Evolutionary conservation across 1,140 invertebrate species (phyloP), one percentile per base, ranked within the genome.

Genomic region (Mizuhopecten yessoensis): DNA sequence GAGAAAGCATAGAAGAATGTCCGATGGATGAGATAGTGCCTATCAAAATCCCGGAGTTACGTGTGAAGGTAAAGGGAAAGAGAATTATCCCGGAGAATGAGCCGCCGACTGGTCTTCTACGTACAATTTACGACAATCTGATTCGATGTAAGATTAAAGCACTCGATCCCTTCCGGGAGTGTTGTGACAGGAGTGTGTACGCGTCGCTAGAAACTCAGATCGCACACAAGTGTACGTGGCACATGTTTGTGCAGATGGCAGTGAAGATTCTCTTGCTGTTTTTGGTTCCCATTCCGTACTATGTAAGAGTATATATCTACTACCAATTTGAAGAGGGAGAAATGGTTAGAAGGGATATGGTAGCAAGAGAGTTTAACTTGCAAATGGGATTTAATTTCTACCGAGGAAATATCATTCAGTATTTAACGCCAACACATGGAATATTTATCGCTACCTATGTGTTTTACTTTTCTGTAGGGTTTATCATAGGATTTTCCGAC

Each of bases 61-160:
- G 93, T 87, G 93, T 96, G 15, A 94, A 95, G 92, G 95, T 96
- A 33, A 95, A 96, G 92, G 95, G 95, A 20, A 96, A 96, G 86
- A 88, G 95, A 42, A 94, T 96, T 9, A 94, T 96, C 33, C 94
- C 95, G 15, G 95, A 95, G 34, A 95, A 95, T 42, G 95, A 95
- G 10, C 95, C 95, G 7, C 95, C 95, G 13, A 95, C 95, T 0
- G 95, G 95, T 0, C 86, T 96, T 0, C 49, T 96, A 10, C 89
- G 94, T 9, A 95, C 95, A 10, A 49, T 95, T 11, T 96, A 95
- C 75, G 95, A 95, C 88, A 95, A 96, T 93, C 86, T 96, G 33
- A 91, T 95, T 17, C 92, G 95, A 33, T 96, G 95, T 91, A 96
- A 96, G 90, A 93, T 96, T n/a, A 94, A 95, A 90, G 88, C 92